Evolutionary conservation across 1,140 invertebrate species (phyloP).

Genomic region (Pectinophora gossypiella): DNA sequence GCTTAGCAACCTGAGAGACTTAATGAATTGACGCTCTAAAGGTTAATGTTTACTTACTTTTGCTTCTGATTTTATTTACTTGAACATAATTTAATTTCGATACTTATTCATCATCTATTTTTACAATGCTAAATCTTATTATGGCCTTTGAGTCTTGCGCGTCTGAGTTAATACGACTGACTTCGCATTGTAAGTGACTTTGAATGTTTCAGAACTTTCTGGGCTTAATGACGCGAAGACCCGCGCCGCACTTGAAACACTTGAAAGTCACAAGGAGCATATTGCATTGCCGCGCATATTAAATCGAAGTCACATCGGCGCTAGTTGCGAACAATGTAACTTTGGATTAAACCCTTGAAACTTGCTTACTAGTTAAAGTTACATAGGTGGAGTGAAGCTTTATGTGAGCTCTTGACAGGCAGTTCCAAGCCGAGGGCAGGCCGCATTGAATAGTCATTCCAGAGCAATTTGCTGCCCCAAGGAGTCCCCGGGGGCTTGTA

Average conservation of each 20-base stretch:
- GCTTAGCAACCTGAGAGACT: not conserved
- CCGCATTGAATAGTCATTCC: conserved; percentile 38
- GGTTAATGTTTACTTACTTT: no score
- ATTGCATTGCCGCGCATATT: not conserved
- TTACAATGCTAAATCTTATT: no score
- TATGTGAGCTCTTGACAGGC: conserved; percentile 27
- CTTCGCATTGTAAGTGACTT: no score
- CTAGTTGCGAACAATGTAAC: not conserved
- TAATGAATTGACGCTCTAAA: not conserved
- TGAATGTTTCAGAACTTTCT: no score
- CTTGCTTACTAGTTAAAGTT: conserved; percentile 19
- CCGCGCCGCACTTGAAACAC: no score
- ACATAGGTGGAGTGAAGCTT: conserved; percentile 19
- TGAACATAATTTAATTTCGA: no score
- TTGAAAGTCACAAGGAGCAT: not conserved
- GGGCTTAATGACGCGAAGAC: no score
- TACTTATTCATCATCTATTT: no score
- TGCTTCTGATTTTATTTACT: no score
- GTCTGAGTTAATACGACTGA: no score
- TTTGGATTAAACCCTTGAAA: not conserved
- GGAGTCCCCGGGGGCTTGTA: conserved; percentile 24
- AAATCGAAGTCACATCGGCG: not conserved
- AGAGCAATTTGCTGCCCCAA: conserved; percentile 38
- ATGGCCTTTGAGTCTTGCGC: no score
- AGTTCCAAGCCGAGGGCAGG: conserved; percentile 19